Percentiles rank a stretch among this genome's conserved stretches.
phyloP scores from a whole-genome alignment of 2,888 invertebrate genomes.

The Cheilosia vernalis region DNA sequence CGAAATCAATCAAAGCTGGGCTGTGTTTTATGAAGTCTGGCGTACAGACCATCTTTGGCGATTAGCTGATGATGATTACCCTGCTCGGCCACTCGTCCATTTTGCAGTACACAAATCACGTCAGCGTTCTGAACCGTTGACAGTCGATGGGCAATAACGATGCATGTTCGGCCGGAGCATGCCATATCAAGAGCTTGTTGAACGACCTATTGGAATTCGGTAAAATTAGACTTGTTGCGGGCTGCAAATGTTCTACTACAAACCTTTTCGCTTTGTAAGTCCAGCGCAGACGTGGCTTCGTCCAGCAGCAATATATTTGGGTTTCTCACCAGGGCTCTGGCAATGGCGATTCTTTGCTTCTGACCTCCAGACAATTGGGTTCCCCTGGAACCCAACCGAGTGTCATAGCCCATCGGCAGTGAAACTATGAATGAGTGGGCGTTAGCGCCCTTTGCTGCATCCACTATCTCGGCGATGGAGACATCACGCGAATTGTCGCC shows the following conservation, averaged over 20 bases:
- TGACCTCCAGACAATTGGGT: constrained; percentile 93
- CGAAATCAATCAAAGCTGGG: constrained; percentile 64
- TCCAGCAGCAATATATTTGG: constrained; percentile 89
- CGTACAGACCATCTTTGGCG: constrained; percentile 87
- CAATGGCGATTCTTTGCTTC: constrained; percentile 94
- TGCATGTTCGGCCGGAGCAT: constrained; percentile 91
- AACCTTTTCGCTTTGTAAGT: constrained; percentile 90
- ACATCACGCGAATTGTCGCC: constrained; percentile 90
- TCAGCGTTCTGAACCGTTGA: constrained; percentile 93
- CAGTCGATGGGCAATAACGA: constrained; percentile 94
- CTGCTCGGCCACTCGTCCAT: constrained; percentile 89
- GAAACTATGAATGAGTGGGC: constrained; percentile 90
- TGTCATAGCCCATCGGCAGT: constrained; percentile 91
- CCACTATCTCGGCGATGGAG: constrained; percentile 88
- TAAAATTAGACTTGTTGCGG: neutral
- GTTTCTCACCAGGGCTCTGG: constrained; percentile 89
- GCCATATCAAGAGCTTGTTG: constrained; percentile 94
- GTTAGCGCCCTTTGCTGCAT: constrained; percentile 90
- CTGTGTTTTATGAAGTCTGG: constrained; percentile 87
- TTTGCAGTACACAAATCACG: constrained; percentile 91
- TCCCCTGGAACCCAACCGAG: constrained; percentile 90
- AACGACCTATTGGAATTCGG: constrained; percentile 84
- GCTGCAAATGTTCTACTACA: neutral
- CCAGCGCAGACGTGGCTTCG: constrained; percentile 92
- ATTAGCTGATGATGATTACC: constrained; percentile 91